Evolutionary conservation across 2,113 vertebrate genomes (phyloP).

Genomic region (Columbina picui): DNA sequence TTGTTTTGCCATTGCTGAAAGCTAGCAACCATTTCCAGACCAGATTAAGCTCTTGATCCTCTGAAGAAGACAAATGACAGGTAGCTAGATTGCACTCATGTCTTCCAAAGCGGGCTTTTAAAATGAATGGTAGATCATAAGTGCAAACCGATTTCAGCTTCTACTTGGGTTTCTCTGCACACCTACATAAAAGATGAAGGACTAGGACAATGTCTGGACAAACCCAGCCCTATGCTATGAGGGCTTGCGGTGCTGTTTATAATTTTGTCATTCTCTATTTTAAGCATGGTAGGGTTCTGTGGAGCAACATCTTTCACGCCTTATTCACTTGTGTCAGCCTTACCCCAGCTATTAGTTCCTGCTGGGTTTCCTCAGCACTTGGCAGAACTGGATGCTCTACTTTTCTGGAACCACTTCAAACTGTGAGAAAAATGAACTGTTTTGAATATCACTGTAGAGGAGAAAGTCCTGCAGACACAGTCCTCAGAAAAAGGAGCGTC

Average conservation of each 20-base stretch:
- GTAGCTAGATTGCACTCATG: not conserved
- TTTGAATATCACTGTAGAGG: not conserved
- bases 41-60: not conserved
- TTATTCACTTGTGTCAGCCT: not conserved
- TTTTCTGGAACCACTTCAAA: constrained; percentile 1
- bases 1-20: not conserved
- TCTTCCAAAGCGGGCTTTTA: not conserved
- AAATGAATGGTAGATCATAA: not conserved
- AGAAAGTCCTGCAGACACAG: not conserved
- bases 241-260: not conserved
- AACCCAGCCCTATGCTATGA: not conserved
- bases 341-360: not conserved
- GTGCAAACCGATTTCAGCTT: not conserved
- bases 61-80: not conserved
- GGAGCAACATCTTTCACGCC: not conserved
- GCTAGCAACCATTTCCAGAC: not conserved
- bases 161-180: not conserved
- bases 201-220: not conserved
- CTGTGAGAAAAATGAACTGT: not conserved
- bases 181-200: not conserved
- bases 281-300: not conserved
- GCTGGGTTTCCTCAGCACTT: not conserved
- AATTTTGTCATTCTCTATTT: not conserved
- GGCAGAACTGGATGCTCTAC: not conserved
- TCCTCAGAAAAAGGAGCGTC: not conserved